Evolutionary conservation across 2,113 vertebrate species (phyloP).

Genomic region (Platanista minor): DNA sequence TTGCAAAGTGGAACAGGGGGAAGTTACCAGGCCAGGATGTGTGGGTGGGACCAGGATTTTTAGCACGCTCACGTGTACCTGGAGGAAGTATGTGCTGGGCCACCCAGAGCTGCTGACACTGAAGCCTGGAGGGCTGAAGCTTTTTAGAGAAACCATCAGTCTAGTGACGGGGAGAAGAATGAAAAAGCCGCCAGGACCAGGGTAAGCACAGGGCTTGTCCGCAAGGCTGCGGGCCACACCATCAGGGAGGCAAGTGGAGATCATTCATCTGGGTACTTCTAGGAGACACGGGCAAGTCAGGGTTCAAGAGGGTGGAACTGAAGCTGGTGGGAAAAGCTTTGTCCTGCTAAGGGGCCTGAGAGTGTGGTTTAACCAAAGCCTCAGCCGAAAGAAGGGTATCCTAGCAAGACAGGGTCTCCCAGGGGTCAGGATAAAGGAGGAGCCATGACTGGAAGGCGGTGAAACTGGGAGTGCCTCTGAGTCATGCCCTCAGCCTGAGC

Average conservation of each 20-base stretch:
- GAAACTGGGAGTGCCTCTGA: slow-evolving; percentile 57
- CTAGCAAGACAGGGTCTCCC: background rate
- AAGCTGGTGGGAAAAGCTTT: slow-evolving; percentile 19
- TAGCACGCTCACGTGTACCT: slow-evolving; percentile 61
- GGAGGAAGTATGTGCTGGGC: slow-evolving; percentile 60
- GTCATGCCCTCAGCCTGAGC: slow-evolving; percentile 35
- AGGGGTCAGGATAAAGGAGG: slow-evolving; percentile 44
- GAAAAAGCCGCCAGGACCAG: background rate
- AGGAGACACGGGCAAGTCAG: background rate
- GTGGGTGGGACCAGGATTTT: slow-evolving; percentile 55
- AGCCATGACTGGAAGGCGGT: background rate
- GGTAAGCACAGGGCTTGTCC: background rate
- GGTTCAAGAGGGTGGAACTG: background rate
- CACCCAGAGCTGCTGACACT: slow-evolving; percentile 73
- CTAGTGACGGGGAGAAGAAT: slow-evolving; percentile 40
- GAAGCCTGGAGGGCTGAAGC: slow-evolving; percentile 48
- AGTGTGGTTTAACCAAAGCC: background rate
- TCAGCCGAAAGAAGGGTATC: background rate
- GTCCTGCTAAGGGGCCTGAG: background rate
- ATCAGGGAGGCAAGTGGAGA: background rate
- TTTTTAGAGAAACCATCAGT: slow-evolving; percentile 56
- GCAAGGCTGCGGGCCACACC: background rate
- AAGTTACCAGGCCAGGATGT: background rate
- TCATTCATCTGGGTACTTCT: background rate
- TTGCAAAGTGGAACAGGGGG: background rate